Evolutionary conservation across 2,888 invertebrate genomes (phyloP).

Genomic region (Rosalia funebris): DNA sequence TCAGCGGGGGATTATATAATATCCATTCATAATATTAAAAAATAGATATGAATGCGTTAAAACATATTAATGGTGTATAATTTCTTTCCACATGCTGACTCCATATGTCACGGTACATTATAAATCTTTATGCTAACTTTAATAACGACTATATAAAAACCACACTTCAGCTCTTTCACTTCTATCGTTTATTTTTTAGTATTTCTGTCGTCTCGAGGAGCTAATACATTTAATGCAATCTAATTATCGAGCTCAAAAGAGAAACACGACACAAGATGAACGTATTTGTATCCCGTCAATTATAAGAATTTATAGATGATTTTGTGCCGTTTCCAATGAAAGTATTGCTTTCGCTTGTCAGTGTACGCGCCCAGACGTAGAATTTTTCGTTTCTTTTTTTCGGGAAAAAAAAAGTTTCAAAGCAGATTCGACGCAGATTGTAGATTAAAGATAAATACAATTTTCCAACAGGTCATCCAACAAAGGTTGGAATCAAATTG

Average conservation of each 20-base stretch:
- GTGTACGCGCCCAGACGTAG: too few species aligned
- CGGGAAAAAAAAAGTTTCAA: too few species aligned
- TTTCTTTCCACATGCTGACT: conserved; percentile 27
- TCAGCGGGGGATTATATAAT: conserved; percentile 33
- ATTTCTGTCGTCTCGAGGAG: conserved; percentile 31
- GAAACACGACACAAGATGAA: conserved; percentile 28
- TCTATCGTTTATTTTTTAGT: conserved; percentile 34
- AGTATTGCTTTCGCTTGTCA: too few species aligned
- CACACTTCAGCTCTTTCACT: conserved; percentile 25
- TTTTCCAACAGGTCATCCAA: too few species aligned
- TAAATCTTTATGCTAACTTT: conserved; percentile 35
- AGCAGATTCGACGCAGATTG: too few species aligned
- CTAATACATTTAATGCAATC: conserved; percentile 36
- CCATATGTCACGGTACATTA: conserved; percentile 19
- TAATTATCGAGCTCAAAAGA: conserved; percentile 37
- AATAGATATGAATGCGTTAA: conserved; percentile 21
- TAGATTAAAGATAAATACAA: too few species aligned
- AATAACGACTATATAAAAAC: conserved; percentile 35
- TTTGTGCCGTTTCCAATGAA: too few species aligned
- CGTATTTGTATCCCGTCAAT: conserved; percentile 36
- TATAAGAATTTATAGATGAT: conserved; percentile 35
- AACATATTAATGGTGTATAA: conserved; percentile 22
- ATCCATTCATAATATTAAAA: conserved; percentile 12
- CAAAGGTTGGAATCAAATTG: too few species aligned
- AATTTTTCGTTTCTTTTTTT: too few species aligned